Evolutionary conservation across 2,797 vertebrate species (phyloP), one percentile per base, ranked within the genome.

Genomic region (Pampus argenteus): DNA sequence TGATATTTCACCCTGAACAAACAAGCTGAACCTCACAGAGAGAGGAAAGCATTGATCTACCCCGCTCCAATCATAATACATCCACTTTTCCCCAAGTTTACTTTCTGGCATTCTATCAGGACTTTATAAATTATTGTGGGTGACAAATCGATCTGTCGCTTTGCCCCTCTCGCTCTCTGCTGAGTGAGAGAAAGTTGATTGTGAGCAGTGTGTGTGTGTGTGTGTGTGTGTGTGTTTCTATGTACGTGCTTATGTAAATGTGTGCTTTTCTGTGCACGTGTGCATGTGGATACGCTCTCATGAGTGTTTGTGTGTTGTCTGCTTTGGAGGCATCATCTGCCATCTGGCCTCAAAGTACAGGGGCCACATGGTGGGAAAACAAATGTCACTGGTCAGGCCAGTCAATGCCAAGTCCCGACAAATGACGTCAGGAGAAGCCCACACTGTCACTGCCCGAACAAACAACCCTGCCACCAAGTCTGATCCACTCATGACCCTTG

Each of bases 281-380:
- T 68, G 31, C 26, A 44, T 64, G 55, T 22, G 23, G 44, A 34
- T 54, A 8, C 1, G 18, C 28, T 23, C 2, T 26, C n/a, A 23
- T 31, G 42, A 58, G 57, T 78, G 65, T 82, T 64, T 79, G 76
- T 82, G 86, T 86, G 82, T 83, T 2, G 81, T 86, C 82, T 90
- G 88, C 83, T 90, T 90, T 76, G 59, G 82, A 89, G 78, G 88
- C 85, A 83, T 91, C 88, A 87, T 86, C 79, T 87, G 91, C 92
- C 93, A 94, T 93, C 91, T 94, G 92, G 91, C 90, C 89, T 91
- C 86, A 84, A 85, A 93, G 89, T 79, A 82, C 88, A 87, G 80
- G 77, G 90, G 87, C 91, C 86, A 85, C 91, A 91, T 93, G 90
- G 91, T 86, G 92, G 61, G 89, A 81, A 86, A 92, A 88, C 92